These are phyloP conservation scores for Papilio helenus DNA, from an alignment of 1,140 invertebrate genomes.

Conservation along the genomic window DNA sequence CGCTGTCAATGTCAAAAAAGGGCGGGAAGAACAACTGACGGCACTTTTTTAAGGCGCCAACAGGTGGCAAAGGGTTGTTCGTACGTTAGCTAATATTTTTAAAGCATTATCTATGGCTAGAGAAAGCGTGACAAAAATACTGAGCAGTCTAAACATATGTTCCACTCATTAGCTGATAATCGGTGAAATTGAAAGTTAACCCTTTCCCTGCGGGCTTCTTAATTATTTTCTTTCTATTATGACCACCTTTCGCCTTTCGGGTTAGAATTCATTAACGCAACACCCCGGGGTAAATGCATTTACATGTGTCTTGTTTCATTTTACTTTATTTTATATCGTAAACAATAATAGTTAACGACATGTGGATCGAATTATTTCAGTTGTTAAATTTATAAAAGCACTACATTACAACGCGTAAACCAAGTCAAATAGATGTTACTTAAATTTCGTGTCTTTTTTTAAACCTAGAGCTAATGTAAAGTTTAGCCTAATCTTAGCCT, in stretches of 20 bases:
- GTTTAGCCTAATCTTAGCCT: no score
- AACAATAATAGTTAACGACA: slow-evolving; percentile 3
- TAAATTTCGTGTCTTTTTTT: background rate
- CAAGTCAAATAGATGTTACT: no score
- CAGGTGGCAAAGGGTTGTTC: slow-evolving; percentile 75
- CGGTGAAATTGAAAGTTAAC: slow-evolving; percentile 78
- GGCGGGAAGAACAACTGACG: slow-evolving; percentile 77
- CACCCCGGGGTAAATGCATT: slow-evolving; percentile 28
- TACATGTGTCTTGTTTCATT: slow-evolving; percentile 9
- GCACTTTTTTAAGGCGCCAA: slow-evolving; percentile 64
- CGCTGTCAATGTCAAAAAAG: slow-evolving; percentile 61
- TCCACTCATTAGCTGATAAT: slow-evolving; percentile 75
- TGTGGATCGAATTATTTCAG: background rate
- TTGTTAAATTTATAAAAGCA: no score
- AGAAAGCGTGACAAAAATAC: slow-evolving; percentile 77
- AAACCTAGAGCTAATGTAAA: no score
- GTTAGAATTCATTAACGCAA: slow-evolving; percentile 21
- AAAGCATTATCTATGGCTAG: slow-evolving; percentile 54
- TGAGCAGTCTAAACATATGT: slow-evolving; percentile 73
- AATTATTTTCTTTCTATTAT: slow-evolving; percentile 49
- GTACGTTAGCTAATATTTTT: slow-evolving; percentile 60
- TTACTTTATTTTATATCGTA: slow-evolving; percentile 1
- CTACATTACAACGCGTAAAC: no score
- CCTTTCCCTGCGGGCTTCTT: slow-evolving; percentile 52
- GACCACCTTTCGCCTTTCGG: slow-evolving; percentile 40